These are phyloP conservation scores for Theretra japonica DNA, from an alignment of 2,888 invertebrate genomes.

Conservation along the genomic window DNA sequence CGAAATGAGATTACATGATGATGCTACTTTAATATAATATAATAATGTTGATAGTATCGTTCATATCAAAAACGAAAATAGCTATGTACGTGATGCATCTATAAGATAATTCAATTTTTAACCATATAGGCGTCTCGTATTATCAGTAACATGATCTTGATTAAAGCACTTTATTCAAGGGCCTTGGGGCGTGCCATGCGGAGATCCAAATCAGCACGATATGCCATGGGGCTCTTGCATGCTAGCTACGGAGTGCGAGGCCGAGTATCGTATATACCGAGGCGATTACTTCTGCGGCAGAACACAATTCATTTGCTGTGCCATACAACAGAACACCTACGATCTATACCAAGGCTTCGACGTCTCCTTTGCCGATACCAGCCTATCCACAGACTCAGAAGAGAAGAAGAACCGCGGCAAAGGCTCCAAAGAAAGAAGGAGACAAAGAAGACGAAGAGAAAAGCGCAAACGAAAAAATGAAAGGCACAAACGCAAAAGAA, in stretches of 20 bases:
- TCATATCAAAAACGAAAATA: too few relatives aligned
- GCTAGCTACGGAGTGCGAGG: constrained; percentile 66
- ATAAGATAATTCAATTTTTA: too few relatives aligned
- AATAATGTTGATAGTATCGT: too few relatives aligned
- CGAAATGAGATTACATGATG: too few relatives aligned
- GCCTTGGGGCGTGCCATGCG: constrained; percentile 76
- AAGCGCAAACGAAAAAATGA: constrained; percentile 47
- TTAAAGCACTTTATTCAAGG: constrained; percentile 49
- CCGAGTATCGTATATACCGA: constrained; percentile 70
- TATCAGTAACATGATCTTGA: not conserved
- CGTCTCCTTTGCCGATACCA: constrained; percentile 64
- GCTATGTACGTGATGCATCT: too few relatives aligned
- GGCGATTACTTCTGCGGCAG: constrained; percentile 74
- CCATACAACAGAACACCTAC: constrained; percentile 62
- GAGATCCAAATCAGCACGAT: constrained; percentile 75
- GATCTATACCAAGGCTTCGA: constrained; percentile 74
- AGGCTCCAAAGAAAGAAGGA: constrained; percentile 48
- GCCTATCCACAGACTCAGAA: constrained; percentile 59
- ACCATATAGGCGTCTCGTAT: too few relatives aligned
- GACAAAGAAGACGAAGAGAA: constrained; percentile 40
- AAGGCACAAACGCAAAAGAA: constrained; percentile 57
- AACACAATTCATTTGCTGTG: constrained; percentile 69
- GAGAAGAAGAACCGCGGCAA: constrained; percentile 49
- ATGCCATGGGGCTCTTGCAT: constrained; percentile 76
- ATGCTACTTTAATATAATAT: too few relatives aligned